Percentiles rank a stretch among this genome's conserved stretches.
These are phyloP conservation scores for Cathartes aura DNA, from an alignment of 2,113 vertebrate species.

Conservation along the genomic window DNA sequence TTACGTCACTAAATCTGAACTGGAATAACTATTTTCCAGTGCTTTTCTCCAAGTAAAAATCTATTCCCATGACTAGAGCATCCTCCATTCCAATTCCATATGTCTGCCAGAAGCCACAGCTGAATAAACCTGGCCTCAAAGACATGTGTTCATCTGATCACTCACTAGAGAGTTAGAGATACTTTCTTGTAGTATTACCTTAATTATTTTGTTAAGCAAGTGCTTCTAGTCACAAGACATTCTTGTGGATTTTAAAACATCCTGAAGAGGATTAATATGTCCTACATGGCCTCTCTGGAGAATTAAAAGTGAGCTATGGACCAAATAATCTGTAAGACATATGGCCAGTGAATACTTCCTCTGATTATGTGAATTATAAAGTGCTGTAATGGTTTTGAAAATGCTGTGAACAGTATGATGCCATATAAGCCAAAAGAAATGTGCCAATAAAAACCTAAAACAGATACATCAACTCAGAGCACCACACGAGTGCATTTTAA, in stretches of 20 bases:
- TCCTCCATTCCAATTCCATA: not conserved
- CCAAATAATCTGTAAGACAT: slow-evolving; percentile 16
- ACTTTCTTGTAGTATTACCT: slow-evolving; percentile 26
- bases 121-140: slow-evolving; percentile 11
- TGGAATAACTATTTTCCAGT: not conserved
- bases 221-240: slow-evolving; percentile 21
- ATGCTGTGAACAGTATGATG: not conserved
- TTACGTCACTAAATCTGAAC: not conserved
- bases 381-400: slow-evolving; percentile 5
- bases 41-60: slow-evolving; percentile 4
- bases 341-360: not conserved
- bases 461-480: not conserved
- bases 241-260: slow-evolving; percentile 27
- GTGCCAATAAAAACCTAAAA: slow-evolving; percentile 17
- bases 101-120: slow-evolving; percentile 24
- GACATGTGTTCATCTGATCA: not conserved
- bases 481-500: not conserved
- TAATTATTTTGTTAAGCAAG: slow-evolving; percentile 43
- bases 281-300: not conserved
- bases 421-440: slow-evolving; percentile 26
- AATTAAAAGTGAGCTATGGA: slow-evolving; percentile 10
- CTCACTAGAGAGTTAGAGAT: not conserved
- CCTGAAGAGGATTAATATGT: slow-evolving; percentile 16
- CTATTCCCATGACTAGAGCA: not conserved
- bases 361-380: slow-evolving; percentile 6